A percentile compares a stretch with the other conserved stretches of the same genome.
phyloP scores from a whole-genome alignment of 2,888 invertebrate species.

The Dichetophora obliterata region DNA sequence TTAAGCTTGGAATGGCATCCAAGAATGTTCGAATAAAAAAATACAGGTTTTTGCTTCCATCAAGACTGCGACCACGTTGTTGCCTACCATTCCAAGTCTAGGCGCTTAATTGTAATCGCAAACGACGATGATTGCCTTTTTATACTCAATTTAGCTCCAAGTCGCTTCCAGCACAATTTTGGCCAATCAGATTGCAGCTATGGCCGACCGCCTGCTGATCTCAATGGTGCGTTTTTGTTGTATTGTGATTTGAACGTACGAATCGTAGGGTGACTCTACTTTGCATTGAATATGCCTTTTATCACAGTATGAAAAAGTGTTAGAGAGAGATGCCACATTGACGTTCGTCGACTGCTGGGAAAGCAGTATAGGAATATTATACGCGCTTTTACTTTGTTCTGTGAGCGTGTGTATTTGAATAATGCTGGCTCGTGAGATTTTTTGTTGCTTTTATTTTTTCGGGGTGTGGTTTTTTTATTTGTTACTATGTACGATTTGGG shows the following conservation, averaged over 20 bases:
- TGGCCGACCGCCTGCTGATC: slow-evolving; percentile 60
- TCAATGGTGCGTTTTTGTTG: slow-evolving; percentile 3
- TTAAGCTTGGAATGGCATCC: slow-evolving; percentile 3
- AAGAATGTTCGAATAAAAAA: slow-evolving; percentile 13
- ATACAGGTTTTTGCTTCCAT: slow-evolving; percentile 35
- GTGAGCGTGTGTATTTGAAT: slow-evolving; percentile 18
- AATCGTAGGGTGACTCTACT: neutral
- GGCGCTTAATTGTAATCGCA: slow-evolving; percentile 70
- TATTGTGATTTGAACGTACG: slow-evolving; percentile 11
- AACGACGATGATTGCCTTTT: slow-evolving; percentile 77
- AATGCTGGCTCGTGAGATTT: slow-evolving; percentile 56
- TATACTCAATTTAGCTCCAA: slow-evolving; percentile 67
- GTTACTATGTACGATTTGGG: slow-evolving; percentile 39
- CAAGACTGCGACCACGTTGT: slow-evolving; percentile 46
- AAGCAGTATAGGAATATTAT: neutral
- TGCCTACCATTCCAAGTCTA: slow-evolving; percentile 61
- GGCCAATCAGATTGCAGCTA: slow-evolving; percentile 66
- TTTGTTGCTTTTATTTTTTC: slow-evolving; percentile 46
- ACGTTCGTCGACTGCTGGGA: neutral
- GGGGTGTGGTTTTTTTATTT: slow-evolving; percentile 46
- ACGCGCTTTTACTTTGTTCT: slow-evolving; percentile 13
- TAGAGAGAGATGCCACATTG: slow-evolving; percentile 34
- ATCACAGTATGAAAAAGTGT: slow-evolving; percentile 20
- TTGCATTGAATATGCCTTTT: neutral
- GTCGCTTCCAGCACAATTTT: slow-evolving; percentile 55